These are phyloP conservation scores for Artemia franciscana DNA, from an alignment of 1,140 invertebrate species.

Conservation along the genomic window DNA sequence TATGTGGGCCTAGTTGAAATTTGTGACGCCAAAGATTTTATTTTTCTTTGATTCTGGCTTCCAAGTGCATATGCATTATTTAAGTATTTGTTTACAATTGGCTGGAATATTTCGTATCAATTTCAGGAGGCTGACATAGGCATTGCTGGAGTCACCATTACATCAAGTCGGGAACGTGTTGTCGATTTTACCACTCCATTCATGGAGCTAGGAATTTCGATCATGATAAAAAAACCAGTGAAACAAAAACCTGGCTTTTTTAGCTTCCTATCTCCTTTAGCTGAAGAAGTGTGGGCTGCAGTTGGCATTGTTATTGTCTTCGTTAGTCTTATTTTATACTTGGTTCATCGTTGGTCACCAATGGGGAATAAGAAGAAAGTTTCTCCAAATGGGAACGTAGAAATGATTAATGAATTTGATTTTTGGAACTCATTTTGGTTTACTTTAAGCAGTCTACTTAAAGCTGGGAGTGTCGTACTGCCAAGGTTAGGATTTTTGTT, in stretches of 20 bases:
- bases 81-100: too few species aligned
- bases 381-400: conserved; percentile 21
- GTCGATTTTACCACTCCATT: conserved; percentile 40
- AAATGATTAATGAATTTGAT: conserved; percentile 33
- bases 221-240: conserved; percentile 40
- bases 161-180: conserved; percentile 31
- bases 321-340: conserved; percentile 33
- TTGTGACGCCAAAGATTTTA: too few species aligned
- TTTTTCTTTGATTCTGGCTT: too few species aligned
- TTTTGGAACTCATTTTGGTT: conserved; percentile 42
- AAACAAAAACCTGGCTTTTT: conserved; percentile 34
- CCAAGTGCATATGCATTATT: too few species aligned
- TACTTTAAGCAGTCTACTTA: conserved; percentile 36
- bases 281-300: conserved; percentile 35
- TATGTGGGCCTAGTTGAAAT: too few species aligned
- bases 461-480: conserved; percentile 37
- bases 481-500: conserved; percentile 35
- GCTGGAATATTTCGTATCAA: not conserved
- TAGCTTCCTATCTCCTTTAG: conserved; percentile 38
- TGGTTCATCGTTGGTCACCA: conserved; percentile 34
- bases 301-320: conserved; percentile 33
- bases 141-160: conserved; percentile 38
- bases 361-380: conserved; percentile 27
- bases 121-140: conserved; percentile 34
- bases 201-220: conserved; percentile 41